Percentiles rank a stretch among this genome's conserved stretches.
Evolutionary conservation across 2,888 invertebrate species (phyloP).

Genomic region (Napeogenes inachia): DNA sequence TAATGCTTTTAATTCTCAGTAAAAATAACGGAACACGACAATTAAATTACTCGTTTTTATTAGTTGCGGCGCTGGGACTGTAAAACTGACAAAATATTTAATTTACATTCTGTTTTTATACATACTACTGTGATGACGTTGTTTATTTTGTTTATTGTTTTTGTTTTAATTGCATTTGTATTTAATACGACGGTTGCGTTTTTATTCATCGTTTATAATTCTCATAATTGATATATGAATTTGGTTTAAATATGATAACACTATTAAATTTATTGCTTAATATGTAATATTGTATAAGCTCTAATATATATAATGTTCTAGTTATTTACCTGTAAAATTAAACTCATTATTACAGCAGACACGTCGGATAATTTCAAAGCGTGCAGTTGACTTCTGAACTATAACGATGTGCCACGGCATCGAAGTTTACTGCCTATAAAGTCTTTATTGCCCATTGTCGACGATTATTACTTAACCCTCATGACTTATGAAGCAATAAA

Average conservation of each 20-base stretch:
- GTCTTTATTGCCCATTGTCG: conserved; percentile 75
- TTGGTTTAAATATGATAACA: too few relatives aligned
- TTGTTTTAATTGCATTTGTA: background rate
- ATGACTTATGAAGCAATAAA: conserved; percentile 77
- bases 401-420: conserved; percentile 57
- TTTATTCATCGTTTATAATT: too few relatives aligned
- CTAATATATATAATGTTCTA: too few relatives aligned
- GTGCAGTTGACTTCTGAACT: conserved; percentile 56
- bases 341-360: conserved; percentile 28
- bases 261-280: too few relatives aligned
- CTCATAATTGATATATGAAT: too few relatives aligned
- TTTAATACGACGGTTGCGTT: too few relatives aligned
- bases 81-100: conserved; percentile 12
- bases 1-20: conserved; percentile 15
- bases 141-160: background rate
- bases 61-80: conserved; percentile 9
- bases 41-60: conserved; percentile 18
- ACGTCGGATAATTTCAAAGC: conserved; percentile 46
- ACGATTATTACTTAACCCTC: conserved; percentile 76
- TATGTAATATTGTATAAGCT: conserved; percentile 36
- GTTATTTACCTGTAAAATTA: too few relatives aligned
- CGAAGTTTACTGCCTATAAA: conserved; percentile 76
- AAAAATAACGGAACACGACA: conserved; percentile 19
- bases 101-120: conserved; percentile 12
- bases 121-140: conserved; percentile 13